Base-by-base conservation (phyloP, 2,797 vertebrate species). In the Telmatherina bonti region DNA sequence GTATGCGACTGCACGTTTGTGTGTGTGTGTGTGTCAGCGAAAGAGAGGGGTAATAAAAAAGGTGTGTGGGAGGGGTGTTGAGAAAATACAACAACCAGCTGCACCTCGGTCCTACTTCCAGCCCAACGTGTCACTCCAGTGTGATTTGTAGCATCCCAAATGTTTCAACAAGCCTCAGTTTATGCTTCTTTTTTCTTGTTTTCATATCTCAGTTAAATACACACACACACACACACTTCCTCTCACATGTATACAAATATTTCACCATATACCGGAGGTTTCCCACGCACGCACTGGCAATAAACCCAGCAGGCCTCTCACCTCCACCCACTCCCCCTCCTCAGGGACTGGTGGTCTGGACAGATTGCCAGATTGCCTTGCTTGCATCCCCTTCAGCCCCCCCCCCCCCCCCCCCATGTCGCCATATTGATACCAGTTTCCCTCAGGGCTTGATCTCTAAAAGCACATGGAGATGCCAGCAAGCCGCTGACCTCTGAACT, bases 141-240 rank as follows among this genome's bases (percentile, higher is more conserved):
- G 88, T 91, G 89, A 93, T 93, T 90, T 92, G 90, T 83, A 68
- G 78, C 60, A 43, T 80, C 80, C 78, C 90, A 89, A 85, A 88
- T 89, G 88, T 85, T 52, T 65, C 33, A 36, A 13, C 45, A 55
- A 18, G n/a, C 62, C 58, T 73, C 68, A 56, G n/a, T 59, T 70
- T 55, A 76, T 62, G 56, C 52, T 81, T 51, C 12, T 51, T 78
- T 65, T 33, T 33, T 33, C 67, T 27, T 15, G 6, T 31, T 13
- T 43, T 69, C 78, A 67, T 82, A 57, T 65, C 26, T 76, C 68
- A 5, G 13, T 3, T 53, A 75, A 71, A 79, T 27, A 30, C 47
- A 59, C 51, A 22, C 72, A 70, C 7, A 16, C 52, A 55, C 26
- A 29, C 36, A 3, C 51, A 3, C 26, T 55, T 61, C 65, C 52